Percentiles rank a stretch among this genome's conserved stretches.
Conservation (phyloP, 2,797 vertebrate genomes). For the Sebastes minor region DNA sequence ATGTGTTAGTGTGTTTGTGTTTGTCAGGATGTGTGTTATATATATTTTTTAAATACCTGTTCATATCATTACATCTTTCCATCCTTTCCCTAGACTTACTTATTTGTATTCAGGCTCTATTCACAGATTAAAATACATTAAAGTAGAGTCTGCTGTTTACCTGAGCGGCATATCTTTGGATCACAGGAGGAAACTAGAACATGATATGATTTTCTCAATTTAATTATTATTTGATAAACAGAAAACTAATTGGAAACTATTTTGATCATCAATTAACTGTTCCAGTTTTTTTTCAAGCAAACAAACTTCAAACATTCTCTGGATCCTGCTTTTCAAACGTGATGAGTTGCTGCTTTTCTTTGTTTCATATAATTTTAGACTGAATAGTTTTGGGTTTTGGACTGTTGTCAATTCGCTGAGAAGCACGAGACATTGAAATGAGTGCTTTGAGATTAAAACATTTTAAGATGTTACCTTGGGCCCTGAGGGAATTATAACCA, state of each 20-base stretch:
- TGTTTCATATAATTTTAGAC: neutral
- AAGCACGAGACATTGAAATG: neutral
- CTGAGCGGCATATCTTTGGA: neutral
- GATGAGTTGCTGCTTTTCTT: neutral
- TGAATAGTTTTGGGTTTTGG: neutral
- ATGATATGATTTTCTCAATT: neutral
- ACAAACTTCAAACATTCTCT: neutral
- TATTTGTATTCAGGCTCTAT: neutral
- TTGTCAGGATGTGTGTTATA: neutral
- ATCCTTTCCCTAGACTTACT: neutral
- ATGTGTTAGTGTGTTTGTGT: neutral
- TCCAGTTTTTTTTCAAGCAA: neutral
- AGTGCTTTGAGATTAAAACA: neutral
- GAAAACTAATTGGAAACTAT: neutral
- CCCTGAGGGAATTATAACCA: neutral
- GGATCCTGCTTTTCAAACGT: neutral
- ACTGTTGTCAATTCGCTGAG: neutral
- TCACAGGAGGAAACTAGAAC: neutral
- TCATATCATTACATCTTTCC: slow-evolving; percentile 6
- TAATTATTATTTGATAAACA: neutral
- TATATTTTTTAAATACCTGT: slow-evolving; percentile 15
- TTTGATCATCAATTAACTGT: neutral
- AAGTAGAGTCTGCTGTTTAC: neutral
- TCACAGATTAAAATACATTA: slow-evolving; percentile 2
- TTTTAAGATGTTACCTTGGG: neutral